Evolutionary conservation across 2,113 vertebrate species (phyloP).

Genomic region (Anoplopoma fimbria): DNA sequence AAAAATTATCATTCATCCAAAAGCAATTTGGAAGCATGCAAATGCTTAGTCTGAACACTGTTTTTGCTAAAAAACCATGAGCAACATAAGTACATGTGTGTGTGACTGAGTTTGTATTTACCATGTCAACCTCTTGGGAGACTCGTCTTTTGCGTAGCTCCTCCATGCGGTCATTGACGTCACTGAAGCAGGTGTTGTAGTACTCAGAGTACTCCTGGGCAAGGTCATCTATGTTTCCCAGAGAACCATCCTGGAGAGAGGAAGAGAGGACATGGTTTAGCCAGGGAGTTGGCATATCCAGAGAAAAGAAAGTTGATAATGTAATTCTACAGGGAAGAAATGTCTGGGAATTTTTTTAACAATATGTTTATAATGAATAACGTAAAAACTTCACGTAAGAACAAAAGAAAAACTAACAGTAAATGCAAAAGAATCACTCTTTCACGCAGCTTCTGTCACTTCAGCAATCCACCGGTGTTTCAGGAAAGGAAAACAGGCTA

Average conservation of each 20-base stretch:
- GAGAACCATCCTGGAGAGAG: conserved; percentile 90
- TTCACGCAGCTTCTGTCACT: neutral
- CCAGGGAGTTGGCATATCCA: neutral
- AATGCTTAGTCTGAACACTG: neutral
- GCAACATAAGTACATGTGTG: neutral
- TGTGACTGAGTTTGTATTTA: conserved; percentile 62
- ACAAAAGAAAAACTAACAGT: neutral
- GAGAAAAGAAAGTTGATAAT: conserved; percentile 12
- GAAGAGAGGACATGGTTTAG: conserved; percentile 31
- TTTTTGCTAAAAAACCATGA: neutral
- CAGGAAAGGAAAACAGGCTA: neutral
- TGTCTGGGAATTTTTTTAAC: neutral
- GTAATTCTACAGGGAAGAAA: neutral
- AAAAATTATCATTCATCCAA: neutral
- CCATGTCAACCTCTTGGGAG: conserved; percentile 94
- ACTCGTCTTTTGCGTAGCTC: conserved; percentile 94
- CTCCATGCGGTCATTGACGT: conserved; percentile 96
- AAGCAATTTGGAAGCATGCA: neutral
- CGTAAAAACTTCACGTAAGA: neutral
- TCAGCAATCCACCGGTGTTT: conserved; percentile 14
- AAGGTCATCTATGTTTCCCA: conserved; percentile 98
- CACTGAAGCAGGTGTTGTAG: conserved; percentile 95
- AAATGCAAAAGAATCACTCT: neutral
- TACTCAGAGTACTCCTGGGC: conserved; percentile 97
- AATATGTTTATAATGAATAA: neutral